Conservation (phyloP, 2,888 invertebrate genomes). For the Spilosoma lubricipeda region DNA sequence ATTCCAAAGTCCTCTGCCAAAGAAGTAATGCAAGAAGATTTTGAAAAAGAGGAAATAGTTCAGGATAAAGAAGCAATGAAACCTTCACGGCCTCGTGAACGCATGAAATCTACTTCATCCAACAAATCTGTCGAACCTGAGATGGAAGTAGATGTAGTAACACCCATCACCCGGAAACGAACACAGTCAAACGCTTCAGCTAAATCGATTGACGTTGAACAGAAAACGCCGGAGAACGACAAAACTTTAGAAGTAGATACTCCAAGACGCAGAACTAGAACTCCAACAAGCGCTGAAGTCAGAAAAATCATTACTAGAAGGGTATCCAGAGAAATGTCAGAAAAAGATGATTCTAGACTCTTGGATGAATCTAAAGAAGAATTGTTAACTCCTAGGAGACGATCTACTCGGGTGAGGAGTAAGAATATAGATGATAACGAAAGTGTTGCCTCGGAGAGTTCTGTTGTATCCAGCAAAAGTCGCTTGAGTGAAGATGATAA, state of each 20-base stretch:
- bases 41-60: slow-evolving; percentile 21
- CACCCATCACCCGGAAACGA: slow-evolving; percentile 70
- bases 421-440: slow-evolving; percentile 72
- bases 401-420: slow-evolving; percentile 59
- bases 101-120: slow-evolving; percentile 58
- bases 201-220: slow-evolving; percentile 60
- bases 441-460: slow-evolving; percentile 71
- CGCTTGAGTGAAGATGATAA: slow-evolving; percentile 66
- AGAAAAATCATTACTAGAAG: slow-evolving; percentile 75
- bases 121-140: slow-evolving; percentile 48
- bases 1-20: slow-evolving; percentile 6
- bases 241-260: slow-evolving; percentile 37
- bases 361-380: slow-evolving; percentile 58
- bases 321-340: slow-evolving; percentile 73
- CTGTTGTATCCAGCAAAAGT: slow-evolving; percentile 65
- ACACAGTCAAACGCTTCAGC: slow-evolving; percentile 67
- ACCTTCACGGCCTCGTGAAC: slow-evolving; percentile 48
- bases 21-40: slow-evolving; percentile 22
- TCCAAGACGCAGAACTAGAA: slow-evolving; percentile 63
- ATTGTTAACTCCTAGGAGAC: slow-evolving; percentile 66
- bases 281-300: slow-evolving; percentile 70
- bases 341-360: slow-evolving; percentile 64
- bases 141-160: slow-evolving; percentile 53
- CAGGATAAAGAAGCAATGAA: slow-evolving; percentile 29
- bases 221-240: slow-evolving; percentile 58